Evolutionary conservation across 92 coral and sea anemone genomes (phyloP).

Genomic region (Bergia puertoricense): DNA sequence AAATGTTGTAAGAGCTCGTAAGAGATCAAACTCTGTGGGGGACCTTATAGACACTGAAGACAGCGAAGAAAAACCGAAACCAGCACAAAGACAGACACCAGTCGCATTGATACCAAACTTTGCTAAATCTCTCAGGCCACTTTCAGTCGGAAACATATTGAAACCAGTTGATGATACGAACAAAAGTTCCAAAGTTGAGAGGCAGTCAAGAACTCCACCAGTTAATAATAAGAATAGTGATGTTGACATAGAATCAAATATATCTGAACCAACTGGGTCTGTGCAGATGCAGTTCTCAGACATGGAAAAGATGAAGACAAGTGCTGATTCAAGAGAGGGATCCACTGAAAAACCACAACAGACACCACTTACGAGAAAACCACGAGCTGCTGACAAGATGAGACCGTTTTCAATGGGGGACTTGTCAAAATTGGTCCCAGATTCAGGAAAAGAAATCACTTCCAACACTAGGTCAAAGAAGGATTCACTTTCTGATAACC

Average conservation of each 20-base stretch:
- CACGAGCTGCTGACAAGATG: not conserved
- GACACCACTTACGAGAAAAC: not conserved
- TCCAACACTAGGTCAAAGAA: slow-evolving; percentile 2
- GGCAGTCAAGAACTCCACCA: not conserved
- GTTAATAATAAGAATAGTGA: not conserved
- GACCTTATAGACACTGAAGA: slow-evolving; percentile 16
- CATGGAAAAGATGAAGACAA: not conserved
- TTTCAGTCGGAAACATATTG: slow-evolving; percentile 24
- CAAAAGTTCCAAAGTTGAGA: not conserved
- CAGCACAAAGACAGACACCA: not conserved
- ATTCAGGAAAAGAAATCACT: not conserved
- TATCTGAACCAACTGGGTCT: not conserved
- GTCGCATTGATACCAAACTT: slow-evolving; percentile 37
- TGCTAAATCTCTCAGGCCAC: slow-evolving; percentile 20
- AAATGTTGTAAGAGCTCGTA: slow-evolving; percentile 2
- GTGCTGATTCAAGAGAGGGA: not conserved
- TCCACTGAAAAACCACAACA: not conserved
- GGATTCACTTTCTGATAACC: slow-evolving; percentile 27
- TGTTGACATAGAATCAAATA: not conserved
- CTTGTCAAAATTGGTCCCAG: slow-evolving; percentile 7
- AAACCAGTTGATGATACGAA: not conserved
- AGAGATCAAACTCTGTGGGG: slow-evolving; percentile 25
- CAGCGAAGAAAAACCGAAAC: not conserved
- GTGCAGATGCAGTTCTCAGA: not conserved
- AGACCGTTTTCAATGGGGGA: slow-evolving; percentile 34